Base-by-base conservation (phyloP, 2,797 vertebrate species). In the Peromyscus melanophrys region DNA sequence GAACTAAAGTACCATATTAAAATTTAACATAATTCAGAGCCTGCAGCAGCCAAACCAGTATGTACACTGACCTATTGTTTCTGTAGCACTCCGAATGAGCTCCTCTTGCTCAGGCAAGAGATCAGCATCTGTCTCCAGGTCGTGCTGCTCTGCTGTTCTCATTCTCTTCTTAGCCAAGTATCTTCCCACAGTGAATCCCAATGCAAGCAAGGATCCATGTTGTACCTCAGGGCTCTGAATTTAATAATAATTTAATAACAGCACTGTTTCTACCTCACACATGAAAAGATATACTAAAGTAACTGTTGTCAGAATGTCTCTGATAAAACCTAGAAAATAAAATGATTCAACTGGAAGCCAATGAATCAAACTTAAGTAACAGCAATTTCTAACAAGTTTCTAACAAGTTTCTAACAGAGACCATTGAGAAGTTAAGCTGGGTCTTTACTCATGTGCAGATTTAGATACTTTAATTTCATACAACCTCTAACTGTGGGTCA, bases 101-200 rank as follows among this genome's bases (percentile, higher is more conserved):
- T 99, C 99, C 81, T 99, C 99, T 82, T 99, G 99, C 71, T 99
- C 99, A 4, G 98, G 98, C 83, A 99, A 98, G 46, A 98, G 96
- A 84, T 98, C 96, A 43, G 96, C 98, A 96, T 98, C 98, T 59
- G 98, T 97, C 78, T 98, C 99, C 63, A 98, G 96, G 93, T 98
- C 97, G 40, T 97, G 98, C 9, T 98, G 98, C 82, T 99, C 99
- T 92, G 97, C 92, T 91, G 94, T 91, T 83, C 95, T 94, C 90
- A 97, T 96, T 95, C 99, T 99, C 97, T 98, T 99, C 98, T 99
- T 99, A 98, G 99, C 99, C 99, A 99, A 99, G 95, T 99, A 99
- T 94, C 99, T 99, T 98, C 99, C 99, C 86, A 99, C 98, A 98
- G 99, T 99, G 98, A 99, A 99, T 97, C 99, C 99, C 82, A 99